phyloP scores from a whole-genome alignment of 2,113 vertebrate genomes.

The Sturnus vulgaris region DNA sequence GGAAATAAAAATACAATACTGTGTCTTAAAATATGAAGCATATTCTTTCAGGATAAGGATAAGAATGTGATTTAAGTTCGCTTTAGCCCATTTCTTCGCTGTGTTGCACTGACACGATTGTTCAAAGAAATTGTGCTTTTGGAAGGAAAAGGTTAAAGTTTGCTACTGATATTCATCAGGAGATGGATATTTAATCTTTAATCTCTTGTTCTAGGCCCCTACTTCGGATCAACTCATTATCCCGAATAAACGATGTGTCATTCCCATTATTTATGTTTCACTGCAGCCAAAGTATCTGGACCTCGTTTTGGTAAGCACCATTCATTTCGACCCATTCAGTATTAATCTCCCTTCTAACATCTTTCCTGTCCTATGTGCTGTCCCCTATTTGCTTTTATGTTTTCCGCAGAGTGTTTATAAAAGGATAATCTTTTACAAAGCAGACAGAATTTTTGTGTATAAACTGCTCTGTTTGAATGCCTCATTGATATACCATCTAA shows the following conservation, averaged over 20 bases:
- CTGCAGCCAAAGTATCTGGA: conserved; percentile 84
- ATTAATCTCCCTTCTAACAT: conserved; percentile 88
- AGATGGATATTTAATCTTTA: conserved; percentile 90
- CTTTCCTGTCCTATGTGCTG: conserved; percentile 84
- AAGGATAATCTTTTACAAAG: conserved; percentile 88
- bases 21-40: conserved; percentile 17
- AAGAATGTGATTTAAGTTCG: conserved; percentile 35
- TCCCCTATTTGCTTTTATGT: conserved; percentile 83
- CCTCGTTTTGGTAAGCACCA: conserved; percentile 82
- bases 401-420: conserved; percentile 84
- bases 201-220: conserved; percentile 83
- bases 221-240: conserved; percentile 89
- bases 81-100: conserved; percentile 45
- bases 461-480: conserved; percentile 81
- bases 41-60: conserved; percentile 25
- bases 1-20: not conserved
- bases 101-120: conserved; percentile 47
- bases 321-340: conserved; percentile 85
- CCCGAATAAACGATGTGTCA: conserved; percentile 86
- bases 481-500: conserved; percentile 83
- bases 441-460: conserved; percentile 84
- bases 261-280: conserved; percentile 88
- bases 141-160: conserved; percentile 88
- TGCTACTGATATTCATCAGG: conserved; percentile 86
- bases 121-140: conserved; percentile 73